Evolutionary conservation across 2,113 vertebrate species (phyloP), one percentile per base, ranked within the genome.

Genomic region (Saguinus midas): DNA sequence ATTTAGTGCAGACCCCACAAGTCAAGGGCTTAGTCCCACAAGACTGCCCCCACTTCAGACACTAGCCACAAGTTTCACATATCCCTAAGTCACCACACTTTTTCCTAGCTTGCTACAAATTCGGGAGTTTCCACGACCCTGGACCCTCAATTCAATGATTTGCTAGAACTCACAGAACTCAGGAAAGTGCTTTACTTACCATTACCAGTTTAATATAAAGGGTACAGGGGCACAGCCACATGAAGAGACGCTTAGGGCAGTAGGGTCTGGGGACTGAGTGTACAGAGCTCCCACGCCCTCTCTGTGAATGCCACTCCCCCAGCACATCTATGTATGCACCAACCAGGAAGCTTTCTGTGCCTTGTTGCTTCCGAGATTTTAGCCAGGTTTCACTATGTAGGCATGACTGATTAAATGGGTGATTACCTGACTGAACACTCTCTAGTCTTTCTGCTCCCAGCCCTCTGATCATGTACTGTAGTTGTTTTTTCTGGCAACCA

Each of bases 241-340:
- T 9, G 45, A 55, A 87, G 55, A 64, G 66, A 43, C 1, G 4
- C 70, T 6, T 1, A 21, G 23, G 52, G 7, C 50, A 78, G 75
- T 27, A 32, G 75, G 14, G 75, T 45, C 73, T 48, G 20, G 32
- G 76, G 76, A 25, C 55, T 3, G 23, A n/a, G 5, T 27, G 21
- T 12, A 20, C 40, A 4, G 23, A 16, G 21, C 25, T 29, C 23
- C 32, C 20, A 0, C 1, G 64, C 27, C 40, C 25, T 10, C 37
- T 6, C 25, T 45, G 73, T 45, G 17, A 17, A 17, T 5, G 0
- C 37, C 1, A 4, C 79, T 27, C 45, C 12, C 45, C 48, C 21
- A 4, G 13, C 6, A 12, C 79, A 23, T 20, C 25, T 0, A 2
- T 14, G 14, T 2, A 4, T 35, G 18, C 17, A 2, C 37, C 37